These are phyloP conservation scores for Oophaga sylvatica DNA, from an alignment of 2,797 vertebrate genomes.

Conservation along the genomic window DNA sequence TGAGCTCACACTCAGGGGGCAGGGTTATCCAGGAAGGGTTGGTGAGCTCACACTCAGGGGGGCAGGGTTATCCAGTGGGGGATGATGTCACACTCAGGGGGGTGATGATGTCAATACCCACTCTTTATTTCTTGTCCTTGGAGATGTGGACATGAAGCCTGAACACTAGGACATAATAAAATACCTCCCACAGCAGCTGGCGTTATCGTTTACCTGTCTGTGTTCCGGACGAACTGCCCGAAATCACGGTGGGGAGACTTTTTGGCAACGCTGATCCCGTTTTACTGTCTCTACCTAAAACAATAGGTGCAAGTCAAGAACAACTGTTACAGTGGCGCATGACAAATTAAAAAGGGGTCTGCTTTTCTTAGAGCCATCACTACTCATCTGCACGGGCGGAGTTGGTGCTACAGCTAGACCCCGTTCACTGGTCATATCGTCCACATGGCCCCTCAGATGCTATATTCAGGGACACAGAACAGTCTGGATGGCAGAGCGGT, in stretches of 20 bases:
- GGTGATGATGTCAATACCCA: too few relatives aligned
- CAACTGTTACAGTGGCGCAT: not conserved
- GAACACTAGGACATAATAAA: not conserved
- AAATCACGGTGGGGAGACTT: constrained; percentile 79
- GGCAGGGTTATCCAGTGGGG: not conserved
- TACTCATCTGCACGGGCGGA: not conserved
- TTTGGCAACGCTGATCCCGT: constrained; percentile 79
- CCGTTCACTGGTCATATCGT: not conserved
- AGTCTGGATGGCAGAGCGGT: too few relatives aligned
- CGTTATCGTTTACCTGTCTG: constrained; percentile 73
- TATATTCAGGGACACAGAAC: not conserved
- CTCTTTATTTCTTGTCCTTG: too few relatives aligned
- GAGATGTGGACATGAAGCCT: too few relatives aligned
- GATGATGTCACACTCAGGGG: not conserved
- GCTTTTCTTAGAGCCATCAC: not conserved
- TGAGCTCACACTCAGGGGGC: not conserved
- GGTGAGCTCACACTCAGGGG: not conserved
- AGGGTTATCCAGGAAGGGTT: not conserved
- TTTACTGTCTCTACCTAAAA: constrained; percentile 88
- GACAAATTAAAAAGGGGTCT: not conserved
- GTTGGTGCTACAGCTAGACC: not conserved
- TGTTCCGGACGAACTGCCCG: constrained; percentile 75
- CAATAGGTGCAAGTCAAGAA: constrained; percentile 58
- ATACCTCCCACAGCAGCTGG: not conserved
- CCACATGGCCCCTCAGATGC: too few relatives aligned